A percentile compares a stretch with the other conserved stretches of the same genome.
These are phyloP conservation scores for Scaptomyza cyrtandrae DNA, from an alignment of 2,888 invertebrate genomes.

Conservation along the genomic window DNA sequence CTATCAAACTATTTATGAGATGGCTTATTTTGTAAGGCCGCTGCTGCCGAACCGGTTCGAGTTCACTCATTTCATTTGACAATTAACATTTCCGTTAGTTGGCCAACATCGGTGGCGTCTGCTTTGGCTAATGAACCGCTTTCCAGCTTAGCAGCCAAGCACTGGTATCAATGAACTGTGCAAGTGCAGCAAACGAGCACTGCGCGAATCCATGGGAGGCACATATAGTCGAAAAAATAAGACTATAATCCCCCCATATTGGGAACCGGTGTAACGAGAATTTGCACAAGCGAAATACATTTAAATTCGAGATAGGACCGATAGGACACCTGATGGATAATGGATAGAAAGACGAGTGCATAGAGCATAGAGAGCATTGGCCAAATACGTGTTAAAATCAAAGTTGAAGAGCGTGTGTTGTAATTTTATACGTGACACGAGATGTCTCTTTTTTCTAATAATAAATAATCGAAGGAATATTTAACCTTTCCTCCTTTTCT, in stretches of 20 bases:
- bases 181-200: slow-evolving; percentile 45
- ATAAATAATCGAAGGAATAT: not conserved
- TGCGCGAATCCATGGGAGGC: not conserved
- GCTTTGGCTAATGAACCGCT: slow-evolving; percentile 75
- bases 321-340: slow-evolving; percentile 1
- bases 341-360: not conserved
- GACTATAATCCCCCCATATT: slow-evolving; percentile 22
- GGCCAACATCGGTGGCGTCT: slow-evolving; percentile 78
- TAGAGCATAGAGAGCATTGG: not conserved
- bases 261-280: slow-evolving; percentile 67
- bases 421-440: not conserved
- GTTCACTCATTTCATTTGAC: slow-evolving; percentile 71
- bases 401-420: not conserved
- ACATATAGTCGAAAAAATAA: slow-evolving; percentile 19
- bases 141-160: slow-evolving; percentile 25
- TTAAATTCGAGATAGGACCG: slow-evolving; percentile 26
- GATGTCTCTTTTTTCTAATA: not conserved
- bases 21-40: slow-evolving; percentile 74
- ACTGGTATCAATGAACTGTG: slow-evolving; percentile 67
- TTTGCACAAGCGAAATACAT: slow-evolving; percentile 34
- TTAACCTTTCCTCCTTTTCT: not conserved
- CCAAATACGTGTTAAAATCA: not conserved
- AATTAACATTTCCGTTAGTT: slow-evolving; percentile 81
- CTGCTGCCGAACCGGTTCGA: slow-evolving; percentile 61
- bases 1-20: slow-evolving; percentile 64